These are phyloP conservation scores for Endotricha flammealis DNA, from an alignment of 2,888 invertebrate genomes.

Conservation along the genomic window DNA sequence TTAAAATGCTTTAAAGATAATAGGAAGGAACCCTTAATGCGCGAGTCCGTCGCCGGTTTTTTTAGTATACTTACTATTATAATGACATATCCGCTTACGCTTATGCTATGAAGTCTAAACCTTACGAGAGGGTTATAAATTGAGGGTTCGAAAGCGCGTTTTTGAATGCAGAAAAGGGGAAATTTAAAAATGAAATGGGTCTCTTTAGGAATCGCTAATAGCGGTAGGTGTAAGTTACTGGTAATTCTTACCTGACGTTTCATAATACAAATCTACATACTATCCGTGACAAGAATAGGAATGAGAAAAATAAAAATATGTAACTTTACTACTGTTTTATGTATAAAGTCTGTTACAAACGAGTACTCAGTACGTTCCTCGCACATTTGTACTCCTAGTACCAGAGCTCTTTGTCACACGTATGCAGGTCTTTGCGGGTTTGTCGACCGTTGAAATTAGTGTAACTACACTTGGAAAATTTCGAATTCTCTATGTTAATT, in stretches of 20 bases:
- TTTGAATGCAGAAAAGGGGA: constrained; percentile 33
- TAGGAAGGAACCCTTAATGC: no score
- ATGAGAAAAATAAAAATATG: no score
- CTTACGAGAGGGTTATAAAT: constrained; percentile 44
- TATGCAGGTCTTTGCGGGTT: constrained; percentile 3
- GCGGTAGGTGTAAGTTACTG: constrained; percentile 19
- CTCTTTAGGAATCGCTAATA: constrained; percentile 30
- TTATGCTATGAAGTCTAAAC: constrained; percentile 22
- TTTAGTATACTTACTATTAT: no score
- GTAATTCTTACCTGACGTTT: not conserved
- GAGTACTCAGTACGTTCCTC: no score
- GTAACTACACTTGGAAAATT: constrained; percentile 3
- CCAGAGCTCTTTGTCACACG: constrained; percentile 10
- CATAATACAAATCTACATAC: no score
- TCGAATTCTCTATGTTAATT: constrained; percentile 2
- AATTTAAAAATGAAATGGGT: constrained; percentile 35
- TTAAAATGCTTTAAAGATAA: no score
- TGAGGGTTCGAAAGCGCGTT: constrained; percentile 39
- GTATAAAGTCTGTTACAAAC: no score
- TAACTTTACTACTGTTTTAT: no score
- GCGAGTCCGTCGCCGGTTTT: no score
- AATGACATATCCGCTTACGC: not conserved
- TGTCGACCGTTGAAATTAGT: constrained; percentile 5
- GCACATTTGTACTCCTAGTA: constrained; percentile 38
- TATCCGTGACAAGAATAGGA: no score